Evolutionary conservation across 2,113 vertebrate species (phyloP).

Genomic region (Sebastes schlegelii): DNA sequence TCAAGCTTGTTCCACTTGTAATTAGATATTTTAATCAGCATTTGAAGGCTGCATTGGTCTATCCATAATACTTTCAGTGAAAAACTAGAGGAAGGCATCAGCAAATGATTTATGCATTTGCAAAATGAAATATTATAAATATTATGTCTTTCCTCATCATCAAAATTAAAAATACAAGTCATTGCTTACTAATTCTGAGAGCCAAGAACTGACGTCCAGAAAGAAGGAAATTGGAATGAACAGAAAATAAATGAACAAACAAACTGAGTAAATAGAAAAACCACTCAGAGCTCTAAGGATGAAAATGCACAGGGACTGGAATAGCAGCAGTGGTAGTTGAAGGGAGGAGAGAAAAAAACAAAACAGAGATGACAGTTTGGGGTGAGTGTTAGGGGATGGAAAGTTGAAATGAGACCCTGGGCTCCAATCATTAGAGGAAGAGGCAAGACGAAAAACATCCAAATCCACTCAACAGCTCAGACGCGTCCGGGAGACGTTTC

Average conservation of each 20-base stretch:
- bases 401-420: constrained; percentile 62
- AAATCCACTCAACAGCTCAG: constrained; percentile 70
- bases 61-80: background rate
- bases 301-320: constrained; percentile 11
- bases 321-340: constrained; percentile 26
- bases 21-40: background rate
- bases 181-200: background rate
- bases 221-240: background rate
- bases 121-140: background rate
- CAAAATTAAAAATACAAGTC: background rate
- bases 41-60: background rate
- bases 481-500: constrained; percentile 40
- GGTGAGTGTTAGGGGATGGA: constrained; percentile 52
- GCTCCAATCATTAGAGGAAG: constrained; percentile 61
- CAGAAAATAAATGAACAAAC: background rate
- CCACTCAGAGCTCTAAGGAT: constrained; percentile 7
- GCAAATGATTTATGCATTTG: background rate
- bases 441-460: constrained; percentile 63
- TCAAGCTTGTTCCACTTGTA: background rate
- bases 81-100: background rate
- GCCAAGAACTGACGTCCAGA: background rate
- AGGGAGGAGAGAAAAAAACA: constrained; percentile 6
- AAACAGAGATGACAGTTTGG: constrained; percentile 54
- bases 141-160: background rate
- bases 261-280: constrained; percentile 24